Conservation (phyloP, 2,888 invertebrate species). For the Dynastes hyllus region DNA sequence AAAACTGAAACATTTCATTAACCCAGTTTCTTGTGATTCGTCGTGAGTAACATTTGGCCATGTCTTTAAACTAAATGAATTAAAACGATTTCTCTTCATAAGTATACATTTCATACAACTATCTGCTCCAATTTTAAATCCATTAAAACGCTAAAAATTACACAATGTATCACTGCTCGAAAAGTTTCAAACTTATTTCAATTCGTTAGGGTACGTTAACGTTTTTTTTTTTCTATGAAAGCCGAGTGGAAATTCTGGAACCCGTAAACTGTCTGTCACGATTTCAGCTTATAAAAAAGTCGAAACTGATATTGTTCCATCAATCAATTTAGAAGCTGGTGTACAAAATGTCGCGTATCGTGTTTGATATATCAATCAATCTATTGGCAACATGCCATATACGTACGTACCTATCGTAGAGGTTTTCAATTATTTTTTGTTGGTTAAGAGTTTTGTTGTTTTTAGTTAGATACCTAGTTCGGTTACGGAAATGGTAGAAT, state of each 20-base stretch:
- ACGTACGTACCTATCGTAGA: conserved; percentile 4
- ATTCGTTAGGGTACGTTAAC: not conserved
- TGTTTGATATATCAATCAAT: conserved; percentile 43
- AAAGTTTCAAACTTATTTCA: conserved; percentile 20
- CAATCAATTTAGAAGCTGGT: conserved; percentile 34
- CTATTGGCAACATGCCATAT: conserved; percentile 37
- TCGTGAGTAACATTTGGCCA: too few species aligned
- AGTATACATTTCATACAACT: not conserved
- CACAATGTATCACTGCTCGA: conserved; percentile 1
- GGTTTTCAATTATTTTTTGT: not conserved
- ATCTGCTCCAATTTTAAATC: not conserved
- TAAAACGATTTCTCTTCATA: not conserved
- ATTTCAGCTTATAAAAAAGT: conserved; percentile 24
- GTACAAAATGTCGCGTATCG: conserved; percentile 37
- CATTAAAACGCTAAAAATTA: not conserved
- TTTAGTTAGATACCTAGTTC: not conserved
- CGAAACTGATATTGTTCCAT: conserved; percentile 32
- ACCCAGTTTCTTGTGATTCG: too few species aligned
- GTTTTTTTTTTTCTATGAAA: conserved; percentile 11
- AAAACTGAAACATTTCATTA: too few species aligned
- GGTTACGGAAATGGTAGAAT: not conserved
- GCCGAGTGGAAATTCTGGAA: conserved; percentile 6
- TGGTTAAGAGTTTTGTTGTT: not conserved
- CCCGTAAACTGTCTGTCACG: conserved; percentile 20
- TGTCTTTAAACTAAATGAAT: not conserved